Evolutionary conservation across 2,113 vertebrate species (phyloP).

Genomic region (cattle (Bos taurus)): ARS-UCD2.0 NC_037342.1:22705001-22705500

Average conservation of each 20-base stretch:
- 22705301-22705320: neutral
- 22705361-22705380: neutral
- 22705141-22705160: neutral
- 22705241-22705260: neutral
- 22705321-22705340: neutral
- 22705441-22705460: neutral
- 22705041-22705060: neutral
- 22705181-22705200: neutral
- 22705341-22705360: neutral
- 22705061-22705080: neutral
- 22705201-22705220: neutral
- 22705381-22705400: neutral
- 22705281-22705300: neutral
- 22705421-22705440: neutral
- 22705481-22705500: neutral
- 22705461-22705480: neutral
- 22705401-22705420: neutral
- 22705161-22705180: neutral
- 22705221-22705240: neutral
- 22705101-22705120: neutral
- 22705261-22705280: neutral
- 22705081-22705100: neutral
- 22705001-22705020: neutral
- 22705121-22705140: accelerated
- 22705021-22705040: neutral